phyloP scores from a whole-genome alignment of 2,797 vertebrate genomes.

The Sphaeramia orbicularis region DNA sequence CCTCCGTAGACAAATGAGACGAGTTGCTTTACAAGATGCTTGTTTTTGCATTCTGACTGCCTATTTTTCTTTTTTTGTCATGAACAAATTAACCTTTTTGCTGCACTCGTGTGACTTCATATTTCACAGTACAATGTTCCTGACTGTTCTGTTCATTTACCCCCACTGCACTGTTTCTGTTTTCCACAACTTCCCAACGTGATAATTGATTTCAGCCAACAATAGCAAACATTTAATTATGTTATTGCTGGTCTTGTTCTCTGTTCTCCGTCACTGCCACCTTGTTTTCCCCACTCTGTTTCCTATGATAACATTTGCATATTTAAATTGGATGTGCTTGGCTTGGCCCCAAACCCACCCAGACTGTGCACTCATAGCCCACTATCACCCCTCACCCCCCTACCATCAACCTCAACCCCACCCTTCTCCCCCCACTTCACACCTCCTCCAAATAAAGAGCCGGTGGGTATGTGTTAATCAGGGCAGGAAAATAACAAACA shows the following conservation, averaged over 20 bases:
- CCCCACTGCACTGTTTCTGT: not conserved
- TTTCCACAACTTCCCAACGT: conserved; percentile 29
- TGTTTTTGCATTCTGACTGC: not conserved
- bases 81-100: conserved; percentile 30
- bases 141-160: not conserved
- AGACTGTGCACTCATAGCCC: not conserved
- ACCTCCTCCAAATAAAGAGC: not conserved
- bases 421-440: not conserved
- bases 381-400: conserved; percentile 21
- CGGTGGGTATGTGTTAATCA: not conserved
- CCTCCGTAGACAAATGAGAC: not conserved
- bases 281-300: conserved; percentile 65
- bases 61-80: conserved; percentile 18
- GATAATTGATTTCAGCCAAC: conserved; percentile 65
- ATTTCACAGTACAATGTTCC: not conserved
- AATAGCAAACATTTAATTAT: conserved; percentile 71
- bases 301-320: conserved; percentile 89
- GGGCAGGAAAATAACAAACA: not conserved
- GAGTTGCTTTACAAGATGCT: not conserved
- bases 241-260: conserved; percentile 38
- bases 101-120: not conserved
- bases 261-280: conserved; percentile 73
- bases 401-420: conserved; percentile 31
- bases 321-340: conserved; percentile 93
- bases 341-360: conserved; percentile 62